Base-by-base conservation (phyloP, 2,888 invertebrate species). In the Bibio marci region DNA sequence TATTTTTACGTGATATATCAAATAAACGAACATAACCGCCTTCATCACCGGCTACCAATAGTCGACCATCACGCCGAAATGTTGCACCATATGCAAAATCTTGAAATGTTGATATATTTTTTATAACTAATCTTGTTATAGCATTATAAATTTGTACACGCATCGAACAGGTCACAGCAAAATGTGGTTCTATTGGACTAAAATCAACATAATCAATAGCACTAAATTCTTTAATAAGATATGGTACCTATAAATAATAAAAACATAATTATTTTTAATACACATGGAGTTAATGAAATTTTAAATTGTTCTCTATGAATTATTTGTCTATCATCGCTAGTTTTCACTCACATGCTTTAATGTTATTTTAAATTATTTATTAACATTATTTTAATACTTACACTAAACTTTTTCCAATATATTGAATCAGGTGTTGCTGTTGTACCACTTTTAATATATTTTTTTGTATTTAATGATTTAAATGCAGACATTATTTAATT, bases 91-190 rank as follows among this genome's bases (percentile, higher is more conserved):
- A 87, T 0, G 87, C 87, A 40, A 74, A 74, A 57, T 85, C 77
- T 52, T 77, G 73, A 59, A 90, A 90, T 47, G 79, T 71, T 15
- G 82, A 83, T 25, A 88, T 67, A 54, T 82, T 87, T 52, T 83
- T 85, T 0, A 74, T 71, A 1, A 83, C 81, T 41, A 80, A 64
- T 61, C 85, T 85, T 27, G 86, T 85, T 33, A 85, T 76, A 2
- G 87, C 81, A 60, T 85, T 85, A 56, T 88, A 91, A 13, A 90
- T 67, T 65, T 82, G 78, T 47, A 92, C 83, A 55, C 86, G 71
- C 2, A 86, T 83, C 1, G 92, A 91, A 55, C 85, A 88, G 39
- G 95, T 91, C 14, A 90, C 83, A 7, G 91, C 92, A 65, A 94
- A 86, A 56, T 85, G 78, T 0, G 94, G 92, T 52, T 87, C 80